Evolutionary conservation across 2,797 vertebrate species (phyloP), one percentile per base, ranked within the genome.

Genomic region (Tinamus major): DNA sequence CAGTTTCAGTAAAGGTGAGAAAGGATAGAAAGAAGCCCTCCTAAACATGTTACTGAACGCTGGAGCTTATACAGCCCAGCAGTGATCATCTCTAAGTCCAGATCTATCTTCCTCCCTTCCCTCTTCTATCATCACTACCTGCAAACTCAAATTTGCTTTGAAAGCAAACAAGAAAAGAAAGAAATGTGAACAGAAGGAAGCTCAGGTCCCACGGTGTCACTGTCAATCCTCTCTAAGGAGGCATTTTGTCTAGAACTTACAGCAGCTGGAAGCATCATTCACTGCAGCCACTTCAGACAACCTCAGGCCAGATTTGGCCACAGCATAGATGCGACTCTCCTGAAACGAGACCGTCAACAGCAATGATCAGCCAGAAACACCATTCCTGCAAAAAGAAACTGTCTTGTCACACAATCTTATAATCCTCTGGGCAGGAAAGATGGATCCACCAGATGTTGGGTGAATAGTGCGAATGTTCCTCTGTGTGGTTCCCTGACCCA

Each of bases 301-400:
- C 92, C 98, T 98, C 99, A 99, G 98, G 93, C 99, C 99, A 49
- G 98, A 98, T 61, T 98, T 98, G 21, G 99, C 99, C 91, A 99
- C 98, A 3, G 99, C 99, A 7, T 99, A 99, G 95, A 99, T 99
- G 39, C 98, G 98, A 95, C 99, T 99, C 96, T 99, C 99, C 99
- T 99, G 97, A 63, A 98, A 95, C 59, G 94, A 41, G 3, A 51
- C 9, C 79, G 59, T 4, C 33, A 70, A 87, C 16, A 79, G 49
- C 81, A 80, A 53, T 2, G 4, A 63, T 75, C 48, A 93, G 74
- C 48, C 58, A 93, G 85, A 91, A 89, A 29, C 24, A 49, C 7
- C 26, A 87, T 63, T 84, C 46, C 82, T 59, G 33, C 31, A 59
- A 58, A 67, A 46, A 59, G 9, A 77, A 90, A 88, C 19, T 61